Conservation (phyloP, 2,797 vertebrate genomes). For the Amblyraja radiata region DNA sequence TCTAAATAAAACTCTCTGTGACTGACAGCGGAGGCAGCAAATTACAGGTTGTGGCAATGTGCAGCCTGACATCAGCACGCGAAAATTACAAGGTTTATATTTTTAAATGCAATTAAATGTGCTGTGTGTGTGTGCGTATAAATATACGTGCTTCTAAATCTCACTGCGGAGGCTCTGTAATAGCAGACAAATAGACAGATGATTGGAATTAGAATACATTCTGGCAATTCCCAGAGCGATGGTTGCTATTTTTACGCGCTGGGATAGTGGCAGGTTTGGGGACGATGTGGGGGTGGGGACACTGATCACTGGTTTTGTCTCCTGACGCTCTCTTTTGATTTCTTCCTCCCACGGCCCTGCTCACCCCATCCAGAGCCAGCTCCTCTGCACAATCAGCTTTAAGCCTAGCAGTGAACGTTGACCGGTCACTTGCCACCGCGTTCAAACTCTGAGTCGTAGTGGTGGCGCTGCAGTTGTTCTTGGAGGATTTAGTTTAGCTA, state of each 20-base stretch:
- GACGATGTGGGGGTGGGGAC: neutral
- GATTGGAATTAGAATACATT: constrained; percentile 11
- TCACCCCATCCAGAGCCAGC: neutral
- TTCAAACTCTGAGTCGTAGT: no score
- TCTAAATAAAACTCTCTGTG: constrained; percentile 6
- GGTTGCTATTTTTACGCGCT: constrained; percentile 14
- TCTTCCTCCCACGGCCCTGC: neutral
- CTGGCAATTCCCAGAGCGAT: constrained; percentile 15
- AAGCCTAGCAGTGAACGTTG: neutral
- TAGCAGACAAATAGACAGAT: constrained; percentile 32
- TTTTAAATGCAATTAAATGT: constrained; percentile 37
- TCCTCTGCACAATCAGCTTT: neutral
- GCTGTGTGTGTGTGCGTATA: constrained; percentile 27
- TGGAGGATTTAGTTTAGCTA: no score
- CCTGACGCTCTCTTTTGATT: neutral
- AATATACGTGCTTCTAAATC: neutral
- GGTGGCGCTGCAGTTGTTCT: no score
- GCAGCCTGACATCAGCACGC: constrained; percentile 32
- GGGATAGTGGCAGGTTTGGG: neutral
- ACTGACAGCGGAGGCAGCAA: constrained; percentile 28
- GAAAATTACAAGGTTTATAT: constrained; percentile 37
- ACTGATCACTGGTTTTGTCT: neutral
- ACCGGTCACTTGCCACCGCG: neutral
- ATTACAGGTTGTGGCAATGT: constrained; percentile 23
- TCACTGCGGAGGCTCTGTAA: neutral